phyloP scores from a whole-genome alignment of 1,140 invertebrate species.

The Anastrepha obliqua region DNA sequence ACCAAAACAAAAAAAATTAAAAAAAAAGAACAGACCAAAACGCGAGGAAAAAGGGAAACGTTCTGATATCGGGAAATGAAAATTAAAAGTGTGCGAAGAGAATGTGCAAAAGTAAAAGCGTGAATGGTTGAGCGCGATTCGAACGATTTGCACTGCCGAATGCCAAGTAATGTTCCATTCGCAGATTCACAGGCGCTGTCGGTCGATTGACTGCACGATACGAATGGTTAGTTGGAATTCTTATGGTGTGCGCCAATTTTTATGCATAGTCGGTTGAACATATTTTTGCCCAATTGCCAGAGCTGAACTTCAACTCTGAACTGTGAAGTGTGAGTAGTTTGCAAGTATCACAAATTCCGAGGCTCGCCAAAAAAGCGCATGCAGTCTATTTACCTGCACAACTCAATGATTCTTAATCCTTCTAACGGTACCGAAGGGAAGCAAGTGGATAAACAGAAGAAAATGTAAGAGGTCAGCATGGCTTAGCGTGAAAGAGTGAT shows the following conservation, averaged over 20 bases:
- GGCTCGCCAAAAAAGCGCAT: slow-evolving; percentile 60
- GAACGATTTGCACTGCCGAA: slow-evolving; percentile 19
- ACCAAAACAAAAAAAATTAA: not conserved
- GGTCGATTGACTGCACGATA: not conserved
- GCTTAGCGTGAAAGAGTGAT: not conserved
- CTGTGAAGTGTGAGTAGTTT: not conserved
- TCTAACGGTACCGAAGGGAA: not conserved
- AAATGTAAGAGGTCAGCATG: not conserved
- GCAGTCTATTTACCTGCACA: slow-evolving; percentile 74
- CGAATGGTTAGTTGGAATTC: not conserved
- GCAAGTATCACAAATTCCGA: slow-evolving; percentile 8
- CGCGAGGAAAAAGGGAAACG: not conserved
- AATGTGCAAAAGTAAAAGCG: slow-evolving; percentile 6
- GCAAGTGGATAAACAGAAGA: not conserved
- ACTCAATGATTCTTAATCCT: slow-evolving; percentile 72
- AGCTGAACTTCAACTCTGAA: not conserved
- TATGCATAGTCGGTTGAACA: not conserved
- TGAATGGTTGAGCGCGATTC: slow-evolving; percentile 10
- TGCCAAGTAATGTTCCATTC: not conserved
- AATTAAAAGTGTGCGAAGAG: not conserved
- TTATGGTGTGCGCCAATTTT: not conserved
- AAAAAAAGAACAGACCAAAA: not conserved
- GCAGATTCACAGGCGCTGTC: not conserved
- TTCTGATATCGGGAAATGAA: not conserved
- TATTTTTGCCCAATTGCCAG: not conserved